Evolutionary conservation across 2,113 vertebrate species (phyloP).

Genomic region (Aldabrachelys gigantea): DNA sequence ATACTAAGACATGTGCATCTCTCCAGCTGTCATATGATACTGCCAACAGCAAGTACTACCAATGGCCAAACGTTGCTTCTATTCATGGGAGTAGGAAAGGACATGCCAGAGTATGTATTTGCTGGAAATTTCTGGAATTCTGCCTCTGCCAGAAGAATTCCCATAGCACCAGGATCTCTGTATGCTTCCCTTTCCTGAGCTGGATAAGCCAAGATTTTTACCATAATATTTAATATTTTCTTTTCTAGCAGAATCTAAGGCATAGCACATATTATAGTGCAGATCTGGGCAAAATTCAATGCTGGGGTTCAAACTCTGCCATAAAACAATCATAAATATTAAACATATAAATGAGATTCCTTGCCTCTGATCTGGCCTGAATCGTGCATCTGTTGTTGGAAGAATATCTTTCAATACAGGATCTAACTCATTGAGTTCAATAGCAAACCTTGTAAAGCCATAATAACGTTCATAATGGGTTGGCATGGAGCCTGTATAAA

Average conservation of each 20-base stretch:
- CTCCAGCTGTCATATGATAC: not conserved
- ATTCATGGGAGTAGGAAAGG: not conserved
- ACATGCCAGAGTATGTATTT: not conserved
- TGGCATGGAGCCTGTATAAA: slow-evolving; percentile 92
- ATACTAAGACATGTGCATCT: not conserved
- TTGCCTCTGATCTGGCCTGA: slow-evolving; percentile 97
- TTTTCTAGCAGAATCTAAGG: not conserved
- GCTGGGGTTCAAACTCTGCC: not conserved
- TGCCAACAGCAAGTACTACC: not conserved
- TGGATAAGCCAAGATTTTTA: not conserved
- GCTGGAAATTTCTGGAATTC: not conserved
- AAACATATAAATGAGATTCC: not conserved
- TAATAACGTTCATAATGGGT: slow-evolving; percentile 98
- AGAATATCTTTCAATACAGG: slow-evolving; percentile 93
- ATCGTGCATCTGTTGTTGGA: slow-evolving; percentile 93
- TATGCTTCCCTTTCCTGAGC: not conserved
- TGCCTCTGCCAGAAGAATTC: not conserved
- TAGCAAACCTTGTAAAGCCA: slow-evolving; percentile 97
- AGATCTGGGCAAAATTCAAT: not conserved
- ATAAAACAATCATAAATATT: not conserved
- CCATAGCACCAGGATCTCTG: not conserved
- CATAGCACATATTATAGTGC: not conserved
- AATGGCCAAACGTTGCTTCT: not conserved
- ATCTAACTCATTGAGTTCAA: slow-evolving; percentile 97
- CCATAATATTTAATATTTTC: not conserved